Base-by-base conservation (phyloP, 2,113 vertebrate genomes). In the Tapirus terrestris region DNA sequence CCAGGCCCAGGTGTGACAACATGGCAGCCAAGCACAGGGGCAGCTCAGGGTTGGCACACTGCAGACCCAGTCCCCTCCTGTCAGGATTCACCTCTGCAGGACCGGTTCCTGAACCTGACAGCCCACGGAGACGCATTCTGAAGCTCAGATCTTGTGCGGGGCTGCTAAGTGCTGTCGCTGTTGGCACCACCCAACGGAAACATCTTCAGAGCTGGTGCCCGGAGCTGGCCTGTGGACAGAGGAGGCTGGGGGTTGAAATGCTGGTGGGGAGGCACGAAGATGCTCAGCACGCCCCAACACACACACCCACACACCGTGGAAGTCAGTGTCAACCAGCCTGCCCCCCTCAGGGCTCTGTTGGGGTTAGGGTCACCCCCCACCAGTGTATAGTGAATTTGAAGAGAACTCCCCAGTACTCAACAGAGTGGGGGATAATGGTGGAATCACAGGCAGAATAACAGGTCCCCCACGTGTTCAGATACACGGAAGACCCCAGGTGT, bases 181-280 rank as follows among this genome's bases (percentile, higher is more conserved):
- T 8, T 0, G 0, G 48, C 12, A 18, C 56, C 25, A 9, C 73
- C 80, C 33, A 6, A 3, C 0, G 5, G 31, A 43, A 21, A n/a
- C 21, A 20, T 45, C 8, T 10, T 39, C 6, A 0, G 1, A 18
- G 58, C 25, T 6, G 8, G 17, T 7, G 3, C 36, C 72, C 8
- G 31, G 14, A 39, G 43, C 53, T 45, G 48, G 39, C 6, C 77
- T 33, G 2, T 3, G 10, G 31, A 33, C 8, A 33, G 60, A 60
- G 27, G 39, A 67, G 17, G 31, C 27, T 8, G 48, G 23, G 17
- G 33, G 25, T 10, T 9, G 17, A 21, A 53, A 51, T 3, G 63
- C 31, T 31, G 18, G 20, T 5, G 13, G 72, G 25, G 14, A 17
- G 13, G 51, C 9, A 27, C 8, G 51, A 31, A 5, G 18, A 13